Conservation (phyloP, 2,797 vertebrate species). For the Apogon talboti region DNA sequence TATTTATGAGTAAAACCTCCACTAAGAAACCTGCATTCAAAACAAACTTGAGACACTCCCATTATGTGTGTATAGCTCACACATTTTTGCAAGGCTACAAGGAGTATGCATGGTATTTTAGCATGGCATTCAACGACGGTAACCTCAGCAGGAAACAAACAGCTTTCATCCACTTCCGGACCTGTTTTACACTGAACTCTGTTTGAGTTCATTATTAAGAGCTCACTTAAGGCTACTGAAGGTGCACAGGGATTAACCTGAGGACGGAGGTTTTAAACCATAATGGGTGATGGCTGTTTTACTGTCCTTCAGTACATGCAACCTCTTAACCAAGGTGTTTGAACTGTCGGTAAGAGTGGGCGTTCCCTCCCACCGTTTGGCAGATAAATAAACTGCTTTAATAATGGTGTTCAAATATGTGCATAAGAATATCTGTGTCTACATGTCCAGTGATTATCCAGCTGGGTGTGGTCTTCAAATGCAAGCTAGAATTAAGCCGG, state of each 20-base stretch:
- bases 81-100: constrained; percentile 19
- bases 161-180: constrained; percentile 77
- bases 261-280: constrained; percentile 36
- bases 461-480: constrained; percentile 60
- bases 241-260: constrained; percentile 25
- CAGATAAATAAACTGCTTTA: constrained; percentile 64
- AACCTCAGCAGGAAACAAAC: constrained; percentile 79
- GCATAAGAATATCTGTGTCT: constrained; percentile 40
- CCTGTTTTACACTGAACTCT: constrained; percentile 49
- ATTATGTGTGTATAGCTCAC: background rate
- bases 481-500: constrained; percentile 42
- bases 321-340: constrained; percentile 32
- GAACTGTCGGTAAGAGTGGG: constrained; percentile 46
- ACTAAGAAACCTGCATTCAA: constrained; percentile 22
- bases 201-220: constrained; percentile 56
- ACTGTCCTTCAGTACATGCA: constrained; percentile 50
- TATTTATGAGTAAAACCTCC: background rate
- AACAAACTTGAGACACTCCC: constrained; percentile 7
- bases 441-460: constrained; percentile 54
- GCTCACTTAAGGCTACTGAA: constrained; percentile 12
- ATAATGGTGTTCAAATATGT: constrained; percentile 45
- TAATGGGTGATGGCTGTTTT: constrained; percentile 22
- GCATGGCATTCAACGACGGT: constrained; percentile 57
- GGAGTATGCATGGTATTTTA: constrained; percentile 30
- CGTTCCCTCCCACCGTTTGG: constrained; percentile 50